Conservation (phyloP, 2,888 invertebrate species). For the Conomelus anceps region DNA sequence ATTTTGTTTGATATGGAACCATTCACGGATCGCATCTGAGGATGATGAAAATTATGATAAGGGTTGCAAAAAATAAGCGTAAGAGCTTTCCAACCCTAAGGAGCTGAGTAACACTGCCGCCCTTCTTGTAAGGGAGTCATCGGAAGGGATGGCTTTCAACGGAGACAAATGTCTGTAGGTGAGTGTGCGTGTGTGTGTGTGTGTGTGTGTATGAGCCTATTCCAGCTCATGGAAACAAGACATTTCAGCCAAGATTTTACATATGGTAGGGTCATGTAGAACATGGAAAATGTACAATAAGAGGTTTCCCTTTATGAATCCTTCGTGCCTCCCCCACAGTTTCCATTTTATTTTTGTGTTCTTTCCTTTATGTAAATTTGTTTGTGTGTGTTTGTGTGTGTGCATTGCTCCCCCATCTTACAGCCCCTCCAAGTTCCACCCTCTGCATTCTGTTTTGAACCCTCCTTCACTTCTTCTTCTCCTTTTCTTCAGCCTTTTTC, state of each 20-base stretch:
- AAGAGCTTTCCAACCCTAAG: neutral
- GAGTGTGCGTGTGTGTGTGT: neutral
- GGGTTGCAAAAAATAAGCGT: neutral
- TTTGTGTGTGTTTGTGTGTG: too few species aligned
- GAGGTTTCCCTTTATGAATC: neutral
- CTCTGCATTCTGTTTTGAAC: neutral
- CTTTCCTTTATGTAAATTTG: too few species aligned
- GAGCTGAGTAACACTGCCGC: neutral
- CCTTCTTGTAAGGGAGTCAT: neutral
- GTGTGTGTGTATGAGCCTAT: neutral
- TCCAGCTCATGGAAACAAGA: neutral
- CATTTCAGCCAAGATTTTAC: neutral
- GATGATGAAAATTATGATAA: neutral
- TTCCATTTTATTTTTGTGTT: neutral
- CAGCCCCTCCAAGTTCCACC: neutral
- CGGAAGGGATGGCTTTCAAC: neutral
- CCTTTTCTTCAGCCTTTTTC: neutral
- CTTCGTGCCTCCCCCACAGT: neutral
- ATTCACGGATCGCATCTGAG: neutral
- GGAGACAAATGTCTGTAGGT: neutral
- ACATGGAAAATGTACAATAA: neutral
- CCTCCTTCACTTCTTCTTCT: neutral
- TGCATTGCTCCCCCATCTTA: neutral
- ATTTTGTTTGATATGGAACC: neutral
- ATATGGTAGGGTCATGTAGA: neutral